Base-by-base conservation (phyloP, 2,888 invertebrate genomes). In the Rotaria socialis region DNA sequence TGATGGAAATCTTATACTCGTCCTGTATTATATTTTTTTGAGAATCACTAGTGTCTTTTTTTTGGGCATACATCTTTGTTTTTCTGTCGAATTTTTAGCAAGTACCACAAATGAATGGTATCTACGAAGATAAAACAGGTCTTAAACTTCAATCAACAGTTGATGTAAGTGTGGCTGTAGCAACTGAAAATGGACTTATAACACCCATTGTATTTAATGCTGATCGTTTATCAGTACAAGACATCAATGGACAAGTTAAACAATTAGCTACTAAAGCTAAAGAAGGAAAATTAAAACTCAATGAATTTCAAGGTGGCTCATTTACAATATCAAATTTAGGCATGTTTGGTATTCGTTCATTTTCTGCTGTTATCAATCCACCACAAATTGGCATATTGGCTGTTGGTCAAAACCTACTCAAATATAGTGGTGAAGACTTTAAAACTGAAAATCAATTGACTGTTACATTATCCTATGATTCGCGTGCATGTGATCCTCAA, bases 111-210 rank as follows among this genome's bases (percentile, higher is more conserved):
- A 52, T 87, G 52, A 87, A 87, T 86, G 56, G 84, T 27, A 86
- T 84, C 16, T 74, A 52, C n/a, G 55, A 87, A 27, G 75, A 87
- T 75, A 85, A 86, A n/a, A 84, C 52, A 47, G 84, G 85, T 56
- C 86, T 84, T 56, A 86, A 56, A 58, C 84, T 55, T 47, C 60
- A 84, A 60, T 35, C 50, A 47, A 84, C 85, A 16, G 97, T 97
- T 19, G 99, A 99, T 91, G 95, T 99, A 2, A 96, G 95, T 89
- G 95, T 99, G 87, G 98, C 99, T 1, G 99, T 99, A 10, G 95
- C 96, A 87, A 98, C 98, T 0, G 95, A 96, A 8, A 93, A 93
- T 88, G 99, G 99, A 0, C 93, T 99, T 19, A 97, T 99, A 87
- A 99, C 99, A 2, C 99, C 99, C 2, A 98, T 99, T 88, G 93